phyloP scores from a whole-genome alignment of 2,113 vertebrate species.

The Neopipo cinnamomea region DNA sequence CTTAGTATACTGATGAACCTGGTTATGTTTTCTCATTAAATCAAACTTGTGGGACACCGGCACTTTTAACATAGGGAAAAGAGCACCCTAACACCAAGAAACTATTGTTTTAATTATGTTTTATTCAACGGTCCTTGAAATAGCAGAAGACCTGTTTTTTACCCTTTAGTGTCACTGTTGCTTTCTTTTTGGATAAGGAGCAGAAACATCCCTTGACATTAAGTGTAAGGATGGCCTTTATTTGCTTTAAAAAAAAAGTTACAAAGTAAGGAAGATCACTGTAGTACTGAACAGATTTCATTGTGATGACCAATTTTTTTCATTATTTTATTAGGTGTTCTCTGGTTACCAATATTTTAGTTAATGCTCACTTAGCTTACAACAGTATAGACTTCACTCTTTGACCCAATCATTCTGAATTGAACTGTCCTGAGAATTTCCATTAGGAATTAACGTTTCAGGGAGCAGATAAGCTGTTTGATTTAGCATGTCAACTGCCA shows the following conservation, averaged over 20 bases:
- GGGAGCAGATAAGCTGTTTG: not conserved
- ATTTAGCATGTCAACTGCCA: not conserved
- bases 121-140: not conserved
- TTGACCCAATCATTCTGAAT: not conserved
- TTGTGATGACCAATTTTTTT: not conserved
- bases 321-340: constrained; percentile 1
- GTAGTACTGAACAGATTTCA: constrained; percentile 35
- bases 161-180: not conserved
- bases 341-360: constrained; percentile 6
- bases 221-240: constrained; percentile 69
- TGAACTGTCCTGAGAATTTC: constrained; percentile 55
- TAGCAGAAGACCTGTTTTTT: not conserved
- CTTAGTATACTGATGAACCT: not conserved
- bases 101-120: not conserved
- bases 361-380: constrained; percentile 35
- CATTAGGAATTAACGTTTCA: not conserved
- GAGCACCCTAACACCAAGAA: not conserved
- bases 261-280: constrained; percentile 60
- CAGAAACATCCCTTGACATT: not conserved
- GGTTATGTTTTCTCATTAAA: not conserved
- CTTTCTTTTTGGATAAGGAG: not conserved
- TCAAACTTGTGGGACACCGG: accelerated
- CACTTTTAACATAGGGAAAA: accelerated
- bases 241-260: constrained; percentile 53
- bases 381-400: not conserved